A percentile compares a stretch with the other conserved stretches of the same genome.
Conservation (phyloP, 1,140 invertebrate genomes). For the Olivierus martensii region DNA sequence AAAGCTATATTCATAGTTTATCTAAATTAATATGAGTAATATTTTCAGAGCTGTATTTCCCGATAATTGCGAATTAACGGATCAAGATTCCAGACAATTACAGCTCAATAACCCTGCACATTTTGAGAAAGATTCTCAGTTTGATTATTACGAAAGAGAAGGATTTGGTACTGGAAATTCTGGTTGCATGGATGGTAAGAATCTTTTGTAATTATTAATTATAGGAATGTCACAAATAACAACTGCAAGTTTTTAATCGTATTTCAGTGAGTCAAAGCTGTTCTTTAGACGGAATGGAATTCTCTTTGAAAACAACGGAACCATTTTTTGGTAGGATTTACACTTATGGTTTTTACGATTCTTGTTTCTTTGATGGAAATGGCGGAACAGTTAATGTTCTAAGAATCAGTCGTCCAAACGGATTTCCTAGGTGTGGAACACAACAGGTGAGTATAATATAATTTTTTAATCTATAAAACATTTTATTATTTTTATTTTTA, state of each 20-base stretch:
- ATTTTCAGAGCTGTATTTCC: constrained; percentile 43
- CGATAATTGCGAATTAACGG: constrained; percentile 79
- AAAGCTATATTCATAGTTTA: neutral
- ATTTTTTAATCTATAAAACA: too few relatives aligned
- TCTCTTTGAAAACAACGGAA: constrained; percentile 70
- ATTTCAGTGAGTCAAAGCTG: constrained; percentile 54
- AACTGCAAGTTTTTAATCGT: neutral
- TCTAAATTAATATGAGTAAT: neutral
- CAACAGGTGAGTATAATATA: constrained; percentile 39
- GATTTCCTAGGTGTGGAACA: constrained; percentile 81
- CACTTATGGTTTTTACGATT: constrained; percentile 78
- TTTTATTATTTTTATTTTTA: too few relatives aligned
- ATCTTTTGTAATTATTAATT: too few relatives aligned
- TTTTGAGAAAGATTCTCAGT: constrained; percentile 67
- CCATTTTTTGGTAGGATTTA: constrained; percentile 80
- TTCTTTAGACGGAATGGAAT: constrained; percentile 87
- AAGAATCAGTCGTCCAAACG: constrained; percentile 69
- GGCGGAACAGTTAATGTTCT: constrained; percentile 68
- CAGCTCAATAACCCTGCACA: constrained; percentile 68
- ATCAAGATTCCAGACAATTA: constrained; percentile 65
- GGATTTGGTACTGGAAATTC: constrained; percentile 4
- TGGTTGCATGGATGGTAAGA: constrained; percentile 21
- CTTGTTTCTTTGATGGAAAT: constrained; percentile 79
- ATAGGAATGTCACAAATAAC: too few relatives aligned
- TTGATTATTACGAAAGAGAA: constrained; percentile 67